Evolutionary conservation across 2,797 vertebrate species (phyloP).

Genomic region (Sebastes steindachneri): DNA sequence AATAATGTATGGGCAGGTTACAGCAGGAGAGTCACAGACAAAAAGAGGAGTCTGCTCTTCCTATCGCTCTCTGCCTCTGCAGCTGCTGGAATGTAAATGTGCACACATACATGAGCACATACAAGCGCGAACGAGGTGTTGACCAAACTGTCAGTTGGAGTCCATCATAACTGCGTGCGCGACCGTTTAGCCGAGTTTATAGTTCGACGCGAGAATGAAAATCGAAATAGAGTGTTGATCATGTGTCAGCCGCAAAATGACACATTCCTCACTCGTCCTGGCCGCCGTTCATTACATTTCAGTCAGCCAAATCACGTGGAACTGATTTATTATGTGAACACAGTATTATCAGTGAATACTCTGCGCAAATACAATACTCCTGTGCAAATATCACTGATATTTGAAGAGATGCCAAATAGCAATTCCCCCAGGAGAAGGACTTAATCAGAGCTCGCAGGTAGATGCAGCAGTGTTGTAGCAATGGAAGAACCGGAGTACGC

Average conservation of each 20-base stretch:
- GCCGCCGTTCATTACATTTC: neutral
- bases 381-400: slow-evolving; percentile 21
- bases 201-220: slow-evolving; percentile 28
- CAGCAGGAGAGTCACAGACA: slow-evolving; percentile 35
- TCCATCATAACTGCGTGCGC: neutral
- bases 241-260: slow-evolving; percentile 23
- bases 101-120: neutral
- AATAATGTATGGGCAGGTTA: slow-evolving; percentile 69
- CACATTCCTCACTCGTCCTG: slow-evolving; percentile 29
- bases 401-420: neutral
- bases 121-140: neutral
- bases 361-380: neutral
- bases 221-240: slow-evolving; percentile 15
- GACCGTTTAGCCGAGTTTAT: neutral
- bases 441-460: neutral
- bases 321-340: neutral
- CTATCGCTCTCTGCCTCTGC: neutral
- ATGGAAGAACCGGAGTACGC: neutral
- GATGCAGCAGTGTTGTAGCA: neutral
- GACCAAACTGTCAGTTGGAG: neutral
- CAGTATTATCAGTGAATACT: neutral
- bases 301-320: neutral
- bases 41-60: slow-evolving; percentile 9
- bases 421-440: neutral
- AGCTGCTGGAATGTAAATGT: neutral